These are phyloP conservation scores for Gallinago solitaria DNA, from an alignment of 2,797 vertebrate genomes.

Conservation along the genomic window DNA sequence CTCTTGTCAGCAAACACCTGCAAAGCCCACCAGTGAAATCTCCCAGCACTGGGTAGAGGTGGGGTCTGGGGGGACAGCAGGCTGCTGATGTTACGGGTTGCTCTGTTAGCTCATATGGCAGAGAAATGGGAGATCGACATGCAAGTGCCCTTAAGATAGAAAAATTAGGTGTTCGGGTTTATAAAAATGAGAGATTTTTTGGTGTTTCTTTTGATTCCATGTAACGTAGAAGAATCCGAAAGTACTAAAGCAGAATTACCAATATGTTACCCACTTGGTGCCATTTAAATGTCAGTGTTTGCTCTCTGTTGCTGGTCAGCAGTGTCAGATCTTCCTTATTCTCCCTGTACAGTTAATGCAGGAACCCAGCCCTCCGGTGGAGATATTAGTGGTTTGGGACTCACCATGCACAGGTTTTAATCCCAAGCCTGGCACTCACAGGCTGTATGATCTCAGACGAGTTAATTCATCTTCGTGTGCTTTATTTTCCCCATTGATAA, in stretches of 20 bases:
- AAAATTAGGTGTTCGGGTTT: not conserved
- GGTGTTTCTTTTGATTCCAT: not conserved
- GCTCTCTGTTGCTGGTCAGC: not conserved
- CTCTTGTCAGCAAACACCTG: not conserved
- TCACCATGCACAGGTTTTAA: not conserved
- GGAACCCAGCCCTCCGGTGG: not conserved
- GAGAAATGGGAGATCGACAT: not conserved
- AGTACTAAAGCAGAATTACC: not conserved
- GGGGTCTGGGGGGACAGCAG: not conserved
- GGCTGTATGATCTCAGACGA: not conserved
- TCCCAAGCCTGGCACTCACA: not conserved
- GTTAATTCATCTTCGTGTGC: not conserved
- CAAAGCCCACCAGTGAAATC: not conserved
- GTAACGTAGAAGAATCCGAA: not conserved
- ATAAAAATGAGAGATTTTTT: not conserved
- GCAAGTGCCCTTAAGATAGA: not conserved
- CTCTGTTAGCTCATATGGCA: not conserved
- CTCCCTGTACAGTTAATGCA: not conserved
- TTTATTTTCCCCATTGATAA: not conserved
- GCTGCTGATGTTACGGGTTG: rapidly evolving
- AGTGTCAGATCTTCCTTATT: not conserved
- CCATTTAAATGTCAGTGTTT: not conserved
- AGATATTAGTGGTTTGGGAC: not conserved
- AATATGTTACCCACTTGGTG: not conserved
- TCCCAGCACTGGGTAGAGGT: not conserved